A percentile compares a stretch with the other conserved stretches of the same genome.
phyloP scores from a whole-genome alignment of 35 echinoderm and acorn worm species.

The Chiridota heheva region DNA sequence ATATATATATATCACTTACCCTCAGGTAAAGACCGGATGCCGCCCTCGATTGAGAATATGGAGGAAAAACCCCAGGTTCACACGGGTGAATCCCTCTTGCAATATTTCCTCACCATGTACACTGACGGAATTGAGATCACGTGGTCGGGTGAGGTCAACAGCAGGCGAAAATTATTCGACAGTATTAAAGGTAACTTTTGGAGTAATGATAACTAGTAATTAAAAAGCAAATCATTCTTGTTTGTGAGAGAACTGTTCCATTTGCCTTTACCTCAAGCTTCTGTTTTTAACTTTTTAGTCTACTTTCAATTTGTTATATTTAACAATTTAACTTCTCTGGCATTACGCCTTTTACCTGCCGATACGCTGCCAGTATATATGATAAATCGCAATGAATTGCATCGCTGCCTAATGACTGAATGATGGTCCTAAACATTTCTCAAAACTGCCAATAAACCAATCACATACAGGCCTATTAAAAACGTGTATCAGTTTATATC shows the following conservation, averaged over 20 bases:
- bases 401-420: no score
- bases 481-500: no score
- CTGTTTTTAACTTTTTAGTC: background rate
- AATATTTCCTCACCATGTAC: constrained; percentile 81
- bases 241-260: background rate
- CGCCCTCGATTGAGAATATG: constrained; percentile 82
- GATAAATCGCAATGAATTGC: no score
- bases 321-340: background rate
- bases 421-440: no score
- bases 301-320: background rate
- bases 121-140: constrained; percentile 80
- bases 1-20: background rate
- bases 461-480: no score
- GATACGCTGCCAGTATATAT: no score
- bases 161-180: constrained; percentile 35
- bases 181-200: constrained; percentile 56
- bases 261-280: background rate
- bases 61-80: constrained; percentile 61
- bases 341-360: no score
- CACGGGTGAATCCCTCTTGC: constrained; percentile 67
- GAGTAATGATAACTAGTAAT: background rate
- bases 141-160: constrained; percentile 69
- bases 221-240: background rate
- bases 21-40: constrained; percentile 75
- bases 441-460: no score